Evolutionary conservation across 2,797 vertebrate species (phyloP), one percentile per base, ranked within the genome.

Genomic region (Propithecus deckenii): DNA sequence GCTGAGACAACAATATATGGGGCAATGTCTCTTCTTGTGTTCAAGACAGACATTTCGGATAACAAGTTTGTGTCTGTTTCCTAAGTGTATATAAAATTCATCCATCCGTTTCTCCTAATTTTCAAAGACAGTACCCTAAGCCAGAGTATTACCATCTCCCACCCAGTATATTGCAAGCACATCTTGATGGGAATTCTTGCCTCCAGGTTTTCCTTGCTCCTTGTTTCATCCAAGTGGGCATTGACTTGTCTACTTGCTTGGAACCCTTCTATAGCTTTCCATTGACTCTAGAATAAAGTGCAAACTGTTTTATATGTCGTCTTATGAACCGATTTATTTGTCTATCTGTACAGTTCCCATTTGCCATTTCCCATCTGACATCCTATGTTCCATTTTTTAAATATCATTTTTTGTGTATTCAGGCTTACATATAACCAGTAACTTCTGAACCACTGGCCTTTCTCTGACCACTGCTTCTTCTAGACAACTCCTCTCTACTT

Each of bases 161-260:
- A 14, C 0, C 8, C 7, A 75, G n/a, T 15, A 55, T 7, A 41
- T 5, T 55, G 7, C 1, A 55, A 10, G 13, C 2, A 7, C 0
- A 20, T 89, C 23, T 13, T 18, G 4, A 32, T 46, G 12, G 9
- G 15, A n/a, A 57, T 14, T 13, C 6, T 43, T 74, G 30, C 28
- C 3, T 43, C n/a, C 5, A 43, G 20, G 5, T 7, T 59, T 41
- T 59, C 20, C 20, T 57, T 57, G 22, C 1, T 87, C 7, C 13
- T 67, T 38, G 30, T 46, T 79, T 11, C 32, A 57, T n/a, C 23
- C 30, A 59, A 32, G 5, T 71, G 11, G 18, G 0, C 12, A 4
- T 4, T 43, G 5, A 63, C 10, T 23, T 72, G 0, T 14, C 41
- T 55, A 32, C 11, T 23, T 72, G 3, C 18, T 43, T 55, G 7